phyloP scores from a whole-genome alignment of 2,113 vertebrate genomes.

The Nicator chloris region DNA sequence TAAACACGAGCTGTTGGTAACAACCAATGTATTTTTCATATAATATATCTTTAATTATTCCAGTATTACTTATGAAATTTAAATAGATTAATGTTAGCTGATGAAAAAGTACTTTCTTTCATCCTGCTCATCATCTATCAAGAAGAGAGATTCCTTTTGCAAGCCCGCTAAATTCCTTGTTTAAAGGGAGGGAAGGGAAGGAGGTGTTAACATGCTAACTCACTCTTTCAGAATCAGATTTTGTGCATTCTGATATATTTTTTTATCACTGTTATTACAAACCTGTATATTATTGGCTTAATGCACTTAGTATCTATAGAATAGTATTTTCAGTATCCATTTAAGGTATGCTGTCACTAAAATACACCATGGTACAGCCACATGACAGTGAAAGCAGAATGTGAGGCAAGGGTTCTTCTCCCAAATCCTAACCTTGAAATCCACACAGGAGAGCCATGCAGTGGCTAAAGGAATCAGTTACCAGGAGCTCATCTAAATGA shows the following conservation, averaged over 20 bases:
- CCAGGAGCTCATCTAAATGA: not conserved
- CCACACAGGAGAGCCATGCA: not conserved
- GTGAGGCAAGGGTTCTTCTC: not conserved
- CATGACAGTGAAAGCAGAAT: not conserved
- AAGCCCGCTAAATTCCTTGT: not conserved
- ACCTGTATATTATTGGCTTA: not conserved
- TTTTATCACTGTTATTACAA: not conserved
- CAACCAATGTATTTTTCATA: not conserved
- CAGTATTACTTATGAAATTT: not conserved
- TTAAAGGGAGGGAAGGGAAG: not conserved
- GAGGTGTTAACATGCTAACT: not conserved
- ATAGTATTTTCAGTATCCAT: not conserved
- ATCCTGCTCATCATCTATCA: not conserved
- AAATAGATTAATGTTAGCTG: not conserved
- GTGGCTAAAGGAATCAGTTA: not conserved
- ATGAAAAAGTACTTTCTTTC: not conserved
- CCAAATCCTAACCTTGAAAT: not conserved
- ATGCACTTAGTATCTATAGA: not conserved
- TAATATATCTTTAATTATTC: not conserved
- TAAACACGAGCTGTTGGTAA: not conserved
- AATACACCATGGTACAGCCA: not conserved
- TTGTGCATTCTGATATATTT: not conserved
- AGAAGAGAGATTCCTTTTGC: not conserved
- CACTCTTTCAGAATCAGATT: not conserved
- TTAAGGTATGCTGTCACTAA: not conserved